Conservation (phyloP, 2,888 invertebrate genomes). For the Idaea biselata region DNA sequence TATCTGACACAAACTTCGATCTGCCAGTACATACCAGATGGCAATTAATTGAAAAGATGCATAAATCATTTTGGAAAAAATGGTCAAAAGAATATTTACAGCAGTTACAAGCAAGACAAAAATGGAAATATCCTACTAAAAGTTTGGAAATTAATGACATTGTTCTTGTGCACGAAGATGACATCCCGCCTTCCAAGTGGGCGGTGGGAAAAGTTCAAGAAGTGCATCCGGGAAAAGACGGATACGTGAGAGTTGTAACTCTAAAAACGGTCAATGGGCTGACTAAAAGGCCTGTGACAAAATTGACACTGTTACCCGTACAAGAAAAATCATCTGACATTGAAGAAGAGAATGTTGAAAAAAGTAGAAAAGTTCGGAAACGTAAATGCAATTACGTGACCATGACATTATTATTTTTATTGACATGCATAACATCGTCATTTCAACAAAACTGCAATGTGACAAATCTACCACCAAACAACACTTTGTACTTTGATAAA, state of each 20-base stretch:
- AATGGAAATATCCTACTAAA: conserved; percentile 7
- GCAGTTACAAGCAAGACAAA: conserved; percentile 5
- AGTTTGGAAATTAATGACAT: conserved; percentile 3
- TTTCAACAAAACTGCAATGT: neutral
- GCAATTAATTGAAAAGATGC: conserved; percentile 9
- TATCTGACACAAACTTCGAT: neutral
- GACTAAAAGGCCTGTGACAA: neutral
- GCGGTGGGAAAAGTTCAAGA: neutral
- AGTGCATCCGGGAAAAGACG: neutral
- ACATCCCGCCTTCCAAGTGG: neutral
- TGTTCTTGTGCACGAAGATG: neutral
- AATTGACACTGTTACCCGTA: neutral
- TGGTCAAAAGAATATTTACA: conserved; percentile 15
- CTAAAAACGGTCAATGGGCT: neutral
- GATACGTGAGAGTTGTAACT: neutral
- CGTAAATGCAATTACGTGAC: neutral
- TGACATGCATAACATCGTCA: neutral
- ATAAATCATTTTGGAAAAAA: conserved; percentile 8
- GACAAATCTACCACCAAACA: neutral
- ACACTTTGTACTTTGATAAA: neutral
- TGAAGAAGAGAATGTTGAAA: neutral
- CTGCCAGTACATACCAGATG: conserved; percentile 2
- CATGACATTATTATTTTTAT: neutral
- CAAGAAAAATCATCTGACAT: neutral
- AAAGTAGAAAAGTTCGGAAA: neutral